Conservation (phyloP, 2,888 invertebrate genomes). For the Platycheirus rosarum region DNA sequence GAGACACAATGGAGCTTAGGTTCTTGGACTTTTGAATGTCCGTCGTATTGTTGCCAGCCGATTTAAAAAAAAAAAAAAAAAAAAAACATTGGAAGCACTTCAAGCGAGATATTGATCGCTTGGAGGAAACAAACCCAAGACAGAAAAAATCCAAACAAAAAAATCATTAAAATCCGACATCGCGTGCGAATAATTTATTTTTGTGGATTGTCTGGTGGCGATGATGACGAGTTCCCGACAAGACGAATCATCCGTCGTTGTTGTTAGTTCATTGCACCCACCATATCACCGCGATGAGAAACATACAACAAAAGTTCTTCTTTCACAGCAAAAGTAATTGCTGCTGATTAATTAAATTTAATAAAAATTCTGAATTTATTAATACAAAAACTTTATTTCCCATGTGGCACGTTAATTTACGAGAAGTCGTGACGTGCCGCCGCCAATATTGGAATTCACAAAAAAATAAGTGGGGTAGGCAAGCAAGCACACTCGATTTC, state of each 20-base stretch:
- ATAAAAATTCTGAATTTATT: constrained; percentile 32
- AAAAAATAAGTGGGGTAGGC: constrained; percentile 23
- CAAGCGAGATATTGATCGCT: constrained; percentile 68
- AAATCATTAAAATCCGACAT: constrained; percentile 53
- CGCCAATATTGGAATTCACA: constrained; percentile 2
- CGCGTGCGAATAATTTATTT: constrained; percentile 71
- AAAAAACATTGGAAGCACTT: constrained; percentile 66
- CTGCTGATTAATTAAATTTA: constrained; percentile 64
- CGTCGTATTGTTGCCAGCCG: constrained; percentile 24
- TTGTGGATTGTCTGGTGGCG: constrained; percentile 51
- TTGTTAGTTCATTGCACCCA: constrained; percentile 57
- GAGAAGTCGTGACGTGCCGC: constrained; percentile 53
- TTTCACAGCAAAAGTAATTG: constrained; percentile 9
- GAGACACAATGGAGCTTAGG: constrained; percentile 57
- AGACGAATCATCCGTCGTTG: constrained; percentile 22
- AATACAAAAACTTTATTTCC: constrained; percentile 19
- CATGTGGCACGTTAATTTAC: constrained; percentile 38
- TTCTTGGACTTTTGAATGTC: constrained; percentile 50
- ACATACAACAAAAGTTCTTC: constrained; percentile 50
- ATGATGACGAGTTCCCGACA: constrained; percentile 24
- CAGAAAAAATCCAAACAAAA: constrained; percentile 30
- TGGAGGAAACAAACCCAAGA: constrained; percentile 21
- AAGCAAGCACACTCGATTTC: constrained; percentile 33
- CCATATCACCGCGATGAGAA: background rate
- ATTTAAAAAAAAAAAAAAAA: constrained; percentile 37